Percentiles rank a stretch among this genome's conserved stretches.
These are phyloP conservation scores for Metopia argyrocephala DNA, from an alignment of 2,888 invertebrate species.

Conservation along the genomic window DNA sequence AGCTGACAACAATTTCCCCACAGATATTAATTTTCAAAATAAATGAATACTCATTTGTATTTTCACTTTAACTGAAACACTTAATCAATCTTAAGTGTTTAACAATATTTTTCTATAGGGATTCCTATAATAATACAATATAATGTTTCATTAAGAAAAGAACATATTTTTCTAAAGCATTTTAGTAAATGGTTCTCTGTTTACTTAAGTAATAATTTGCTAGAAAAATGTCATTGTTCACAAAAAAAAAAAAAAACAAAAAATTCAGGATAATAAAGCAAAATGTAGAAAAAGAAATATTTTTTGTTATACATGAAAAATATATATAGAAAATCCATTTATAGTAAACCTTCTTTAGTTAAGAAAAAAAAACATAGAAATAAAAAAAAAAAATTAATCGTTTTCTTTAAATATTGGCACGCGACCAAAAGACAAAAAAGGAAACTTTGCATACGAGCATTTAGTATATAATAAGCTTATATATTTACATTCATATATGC, in stretches of 20 bases:
- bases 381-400: not conserved
- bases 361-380: not conserved
- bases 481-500: not conserved
- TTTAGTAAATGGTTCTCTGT: slow-evolving; percentile 14
- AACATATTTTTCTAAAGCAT: not conserved
- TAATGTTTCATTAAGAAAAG: not conserved
- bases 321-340: not conserved
- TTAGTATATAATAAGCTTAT: not conserved
- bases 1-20: too few relatives aligned
- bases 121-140: not conserved
- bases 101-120: not conserved
- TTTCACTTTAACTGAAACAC: not conserved
- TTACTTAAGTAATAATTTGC: slow-evolving; percentile 29
- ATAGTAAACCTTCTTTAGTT: slow-evolving; percentile 4
- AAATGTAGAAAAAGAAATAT: not conserved
- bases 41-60: not conserved
- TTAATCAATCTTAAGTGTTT: not conserved
- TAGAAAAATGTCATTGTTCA: slow-evolving; percentile 19
- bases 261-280: not conserved
- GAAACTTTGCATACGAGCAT: slow-evolving; percentile 22
- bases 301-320: not conserved
- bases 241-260: slow-evolving; percentile 7
- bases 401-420: slow-evolving; percentile 52
- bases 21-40: not conserved
- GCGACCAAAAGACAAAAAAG: slow-evolving; percentile 25